phyloP scores from a whole-genome alignment of 2,888 invertebrate genomes.

The Macrosiphum euphorbiae region DNA sequence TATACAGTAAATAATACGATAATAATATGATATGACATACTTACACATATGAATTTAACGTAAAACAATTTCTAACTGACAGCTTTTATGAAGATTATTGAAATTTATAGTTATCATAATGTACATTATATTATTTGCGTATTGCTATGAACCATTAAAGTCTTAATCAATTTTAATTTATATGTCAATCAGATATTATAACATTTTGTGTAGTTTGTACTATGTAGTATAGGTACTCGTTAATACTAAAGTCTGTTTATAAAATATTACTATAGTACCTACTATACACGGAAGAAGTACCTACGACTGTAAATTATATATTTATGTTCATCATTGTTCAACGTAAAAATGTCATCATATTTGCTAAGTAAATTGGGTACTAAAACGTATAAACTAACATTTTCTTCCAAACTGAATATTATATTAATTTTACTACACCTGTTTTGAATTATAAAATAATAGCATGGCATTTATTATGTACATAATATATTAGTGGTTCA shows the following conservation, averaged over 20 bases:
- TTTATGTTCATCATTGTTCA: not conserved
- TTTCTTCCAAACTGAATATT: not conserved
- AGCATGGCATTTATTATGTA: fast-evolving
- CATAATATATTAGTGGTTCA: not conserved
- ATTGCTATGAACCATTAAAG: not conserved
- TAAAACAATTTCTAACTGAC: not conserved
- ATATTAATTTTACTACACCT: not conserved
- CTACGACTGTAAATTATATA: not conserved
- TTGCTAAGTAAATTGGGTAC: not conserved
- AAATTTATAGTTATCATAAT: not conserved
- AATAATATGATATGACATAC: not conserved
- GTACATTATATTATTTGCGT: not conserved
- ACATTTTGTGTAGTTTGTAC: not conserved
- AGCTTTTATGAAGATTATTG: not conserved
- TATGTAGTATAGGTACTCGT: not conserved
- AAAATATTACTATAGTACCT: not conserved
- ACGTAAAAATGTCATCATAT: not conserved
- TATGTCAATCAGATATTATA: not conserved
- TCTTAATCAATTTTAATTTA: not conserved
- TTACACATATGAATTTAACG: not conserved
- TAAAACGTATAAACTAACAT: not conserved
- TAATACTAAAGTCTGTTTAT: not conserved
- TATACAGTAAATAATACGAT: not conserved
- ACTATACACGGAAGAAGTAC: not conserved
- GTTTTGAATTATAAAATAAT: not conserved